Conservation (phyloP, 2,113 vertebrate species). For the Chionomys nivalis region DNA sequence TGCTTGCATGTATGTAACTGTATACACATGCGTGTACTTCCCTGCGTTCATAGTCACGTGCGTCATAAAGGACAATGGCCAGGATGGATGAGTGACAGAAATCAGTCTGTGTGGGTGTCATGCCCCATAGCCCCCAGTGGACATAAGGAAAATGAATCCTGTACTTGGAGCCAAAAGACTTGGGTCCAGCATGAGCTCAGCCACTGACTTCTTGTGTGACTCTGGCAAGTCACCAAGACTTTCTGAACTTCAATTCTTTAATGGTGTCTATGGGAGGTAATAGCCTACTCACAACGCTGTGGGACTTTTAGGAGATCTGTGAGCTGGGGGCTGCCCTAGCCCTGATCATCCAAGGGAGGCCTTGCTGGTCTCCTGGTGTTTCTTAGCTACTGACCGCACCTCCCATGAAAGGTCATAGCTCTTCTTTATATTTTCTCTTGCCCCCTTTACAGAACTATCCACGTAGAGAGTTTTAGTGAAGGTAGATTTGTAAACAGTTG, state of each 20-base stretch:
- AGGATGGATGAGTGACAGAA: neutral
- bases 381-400: neutral
- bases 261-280: neutral
- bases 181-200: neutral
- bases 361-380: neutral
- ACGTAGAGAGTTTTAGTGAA: neutral
- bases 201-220: neutral
- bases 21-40: neutral
- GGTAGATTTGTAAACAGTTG: neutral
- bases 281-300: neutral
- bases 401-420: neutral
- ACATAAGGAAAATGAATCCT: neutral
- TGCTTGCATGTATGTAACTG: neutral
- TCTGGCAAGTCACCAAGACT: neutral
- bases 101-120: neutral
- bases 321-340: neutral
- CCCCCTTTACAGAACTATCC: neutral
- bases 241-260: neutral
- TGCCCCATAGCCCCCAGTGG: neutral
- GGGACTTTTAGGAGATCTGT: neutral
- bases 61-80: neutral
- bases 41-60: fast-evolving
- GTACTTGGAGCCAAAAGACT: neutral
- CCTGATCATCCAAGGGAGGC: neutral
- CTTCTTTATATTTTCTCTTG: neutral